Evolutionary conservation across 2,888 invertebrate species (phyloP).

Genomic region (Phragmatobia fuliginosa): DNA sequence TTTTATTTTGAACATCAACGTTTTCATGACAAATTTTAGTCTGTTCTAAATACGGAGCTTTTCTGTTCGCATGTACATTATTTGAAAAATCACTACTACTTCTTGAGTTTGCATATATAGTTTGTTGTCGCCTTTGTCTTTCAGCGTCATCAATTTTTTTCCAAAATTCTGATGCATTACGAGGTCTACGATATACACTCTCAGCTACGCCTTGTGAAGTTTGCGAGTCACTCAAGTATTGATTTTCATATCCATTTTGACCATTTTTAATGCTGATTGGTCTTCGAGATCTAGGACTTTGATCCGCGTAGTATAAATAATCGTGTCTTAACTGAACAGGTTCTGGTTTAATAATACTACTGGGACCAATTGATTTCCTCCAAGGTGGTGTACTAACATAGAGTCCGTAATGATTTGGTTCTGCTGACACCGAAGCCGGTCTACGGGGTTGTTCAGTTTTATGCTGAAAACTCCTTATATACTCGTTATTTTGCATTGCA

Average conservation of each 20-base stretch:
- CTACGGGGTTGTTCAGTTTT: constrained; percentile 78
- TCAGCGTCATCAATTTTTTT: constrained; percentile 87
- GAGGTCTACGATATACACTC: constrained; percentile 72
- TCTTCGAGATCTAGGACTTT: constrained; percentile 90
- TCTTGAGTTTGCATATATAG: constrained; percentile 68
- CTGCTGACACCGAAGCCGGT: constrained; percentile 83
- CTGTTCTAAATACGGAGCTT: constrained; percentile 60
- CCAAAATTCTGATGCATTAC: constrained; percentile 89
- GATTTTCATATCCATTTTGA: constrained; percentile 76
- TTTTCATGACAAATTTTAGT: constrained; percentile 61
- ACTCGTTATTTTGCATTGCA: constrained; percentile 83
- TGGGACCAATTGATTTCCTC: constrained; percentile 71
- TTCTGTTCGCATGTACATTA: constrained; percentile 60
- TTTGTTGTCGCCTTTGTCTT: constrained; percentile 73
- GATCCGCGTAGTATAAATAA: constrained; percentile 90
- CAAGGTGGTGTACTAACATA: constrained; percentile 77
- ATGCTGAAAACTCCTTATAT: constrained; percentile 65
- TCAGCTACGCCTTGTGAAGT: constrained; percentile 69
- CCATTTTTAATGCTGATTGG: constrained; percentile 89
- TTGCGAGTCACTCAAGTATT: constrained; percentile 84
- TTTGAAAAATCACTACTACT: constrained; percentile 77
- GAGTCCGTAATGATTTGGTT: constrained; percentile 81
- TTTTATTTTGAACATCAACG: constrained; percentile 68
- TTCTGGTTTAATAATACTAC: constrained; percentile 73
- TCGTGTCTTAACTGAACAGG: constrained; percentile 79